These are phyloP conservation scores for Phylloscopus collybita DNA, from an alignment of 2,797 vertebrate species.

Conservation along the genomic window DNA sequence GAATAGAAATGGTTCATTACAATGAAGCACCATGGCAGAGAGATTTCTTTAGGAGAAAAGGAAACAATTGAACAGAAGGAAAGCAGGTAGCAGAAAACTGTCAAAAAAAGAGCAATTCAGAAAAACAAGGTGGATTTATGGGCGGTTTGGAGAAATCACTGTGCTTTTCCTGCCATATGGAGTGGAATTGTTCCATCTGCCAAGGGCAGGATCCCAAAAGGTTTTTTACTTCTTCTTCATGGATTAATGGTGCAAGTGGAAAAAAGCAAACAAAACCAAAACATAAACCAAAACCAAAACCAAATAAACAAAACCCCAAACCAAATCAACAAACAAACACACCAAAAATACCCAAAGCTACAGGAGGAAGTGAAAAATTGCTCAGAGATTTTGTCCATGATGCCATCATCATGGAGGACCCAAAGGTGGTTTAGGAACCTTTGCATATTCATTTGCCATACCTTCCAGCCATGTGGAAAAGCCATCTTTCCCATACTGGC, in stretches of 20 bases:
- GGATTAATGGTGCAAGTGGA: background rate
- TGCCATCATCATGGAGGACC: rapidly evolving
- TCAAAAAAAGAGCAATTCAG: background rate
- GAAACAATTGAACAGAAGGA: background rate
- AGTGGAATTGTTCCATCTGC: background rate
- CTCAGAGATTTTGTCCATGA: background rate
- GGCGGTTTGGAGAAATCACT: background rate
- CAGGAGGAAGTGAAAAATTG: background rate
- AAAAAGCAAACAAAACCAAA: background rate
- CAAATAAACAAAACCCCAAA: background rate
- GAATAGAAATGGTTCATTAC: background rate
- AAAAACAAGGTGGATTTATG: background rate
- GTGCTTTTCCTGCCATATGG: background rate
- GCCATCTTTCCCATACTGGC: background rate
- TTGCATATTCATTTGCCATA: background rate
- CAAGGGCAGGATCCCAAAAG: background rate
- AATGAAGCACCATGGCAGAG: background rate
- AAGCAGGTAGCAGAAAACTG: background rate
- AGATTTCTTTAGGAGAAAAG: background rate
- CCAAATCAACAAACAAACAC: too few species aligned
- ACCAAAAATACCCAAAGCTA: background rate
- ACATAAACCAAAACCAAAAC: background rate
- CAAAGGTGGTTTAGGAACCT: background rate
- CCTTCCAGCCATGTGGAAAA: background rate
- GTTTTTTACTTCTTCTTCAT: background rate